Evolutionary conservation across 2,888 invertebrate species (phyloP), one percentile per base, ranked within the genome.

Genomic region (Mystacides longicornis): DNA sequence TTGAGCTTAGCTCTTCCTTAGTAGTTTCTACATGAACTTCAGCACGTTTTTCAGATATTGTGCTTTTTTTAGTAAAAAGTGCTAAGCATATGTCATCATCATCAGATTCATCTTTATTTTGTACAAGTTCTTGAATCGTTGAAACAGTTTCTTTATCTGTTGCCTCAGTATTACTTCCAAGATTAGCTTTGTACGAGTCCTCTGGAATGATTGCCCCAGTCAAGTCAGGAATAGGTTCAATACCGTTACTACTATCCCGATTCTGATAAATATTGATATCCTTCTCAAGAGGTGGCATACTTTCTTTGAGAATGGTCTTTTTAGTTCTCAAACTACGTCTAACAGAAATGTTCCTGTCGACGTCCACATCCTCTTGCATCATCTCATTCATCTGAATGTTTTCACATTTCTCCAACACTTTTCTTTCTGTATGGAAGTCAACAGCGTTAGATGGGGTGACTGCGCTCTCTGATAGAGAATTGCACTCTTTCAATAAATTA

Each of bases 11-110:
- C n/a, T n/a, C n/a, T n/a, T n/a, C n/a, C n/a, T n/a, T n/a, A n/a
- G n/a, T n/a, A n/a, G n/a, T n/a, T n/a, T n/a, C n/a, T n/a, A n/a
- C n/a, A n/a, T n/a, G n/a, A n/a, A n/a, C n/a, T n/a, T n/a, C n/a
- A n/a, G n/a, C n/a, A n/a, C n/a, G n/a, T n/a, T n/a, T n/a, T n/a
- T n/a, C n/a, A n/a, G n/a, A n/a, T n/a, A n/a, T n/a, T n/a, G 37
- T 37, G 16, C 49, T 57, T 53, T 54, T 60, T 33, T 57, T 60
- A 33, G 54, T 57, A 23, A 60, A 43, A 20, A 48, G 56, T 47
- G 60, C 62, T 2, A 62, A 48, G 37, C 62, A 59, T 27, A 56
- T 48, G 43, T 61, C 61, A 49, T 59, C 56, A 47, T 59, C 56
- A 48, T 61, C 60, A 16, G 56, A 59, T 21, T 62, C 56, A n/a